Evolutionary conservation across 2,797 vertebrate species (phyloP).

Genomic region (Mus spretus): DNA sequence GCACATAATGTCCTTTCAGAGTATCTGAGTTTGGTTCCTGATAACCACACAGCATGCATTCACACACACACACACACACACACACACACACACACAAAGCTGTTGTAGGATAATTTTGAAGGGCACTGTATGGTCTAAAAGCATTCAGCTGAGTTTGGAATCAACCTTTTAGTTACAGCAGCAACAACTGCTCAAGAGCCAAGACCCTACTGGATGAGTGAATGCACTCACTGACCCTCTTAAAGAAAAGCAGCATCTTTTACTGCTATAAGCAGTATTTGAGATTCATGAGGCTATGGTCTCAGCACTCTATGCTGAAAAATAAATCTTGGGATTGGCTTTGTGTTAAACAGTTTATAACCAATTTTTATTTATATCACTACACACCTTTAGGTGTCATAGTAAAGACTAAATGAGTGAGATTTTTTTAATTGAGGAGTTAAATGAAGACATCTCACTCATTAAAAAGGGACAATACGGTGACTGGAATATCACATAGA

Average conservation of each 20-base stretch:
- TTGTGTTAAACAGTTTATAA: background rate
- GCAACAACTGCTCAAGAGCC: background rate
- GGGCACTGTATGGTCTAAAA: background rate
- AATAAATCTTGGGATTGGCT: background rate
- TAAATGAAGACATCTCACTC: background rate
- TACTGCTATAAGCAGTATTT: conserved; percentile 18
- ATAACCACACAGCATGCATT: background rate
- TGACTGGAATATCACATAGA: background rate
- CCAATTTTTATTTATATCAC: background rate
- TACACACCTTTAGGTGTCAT: background rate
- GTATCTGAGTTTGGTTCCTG: background rate
- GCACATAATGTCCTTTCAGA: background rate
- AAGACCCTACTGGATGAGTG: background rate
- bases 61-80: background rate
- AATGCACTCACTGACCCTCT: background rate
- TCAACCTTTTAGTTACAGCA: background rate
- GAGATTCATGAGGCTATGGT: background rate
- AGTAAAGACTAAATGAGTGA: background rate
- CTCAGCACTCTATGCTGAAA: conserved; percentile 18
- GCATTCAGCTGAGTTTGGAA: background rate
- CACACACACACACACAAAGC: too few species aligned
- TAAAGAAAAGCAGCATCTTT: background rate
- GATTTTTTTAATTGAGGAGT: background rate
- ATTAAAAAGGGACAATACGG: background rate
- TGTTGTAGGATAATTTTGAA: background rate